Percentiles rank a stretch among this genome's conserved stretches.
Evolutionary conservation across 1,140 invertebrate genomes (phyloP).

Genomic region (Tetraneura akinire): DNA sequence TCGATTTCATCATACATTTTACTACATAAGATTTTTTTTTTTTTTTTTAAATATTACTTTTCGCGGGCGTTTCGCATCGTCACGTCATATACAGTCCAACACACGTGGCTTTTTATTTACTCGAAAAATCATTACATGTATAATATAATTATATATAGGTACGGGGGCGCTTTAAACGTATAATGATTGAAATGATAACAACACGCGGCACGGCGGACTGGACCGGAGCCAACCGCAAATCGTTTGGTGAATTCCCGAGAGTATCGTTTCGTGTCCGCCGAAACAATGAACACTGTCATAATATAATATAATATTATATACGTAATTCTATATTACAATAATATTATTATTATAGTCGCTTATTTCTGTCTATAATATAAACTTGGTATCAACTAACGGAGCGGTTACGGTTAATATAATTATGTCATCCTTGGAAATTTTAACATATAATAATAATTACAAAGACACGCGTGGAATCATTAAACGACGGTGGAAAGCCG

Average conservation of each 20-base stretch:
- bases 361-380: slow-evolving; percentile 3
- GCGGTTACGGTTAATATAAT: background rate
- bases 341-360: background rate
- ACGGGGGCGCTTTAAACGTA: background rate
- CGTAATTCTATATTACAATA: no score
- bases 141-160: background rate
- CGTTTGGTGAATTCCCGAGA: background rate
- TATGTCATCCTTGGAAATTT: no score
- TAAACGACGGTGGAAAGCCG: no score
- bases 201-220: background rate
- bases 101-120: background rate
- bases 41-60: no score
- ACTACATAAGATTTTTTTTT: background rate
- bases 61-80: no score
- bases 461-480: no score
- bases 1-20: slow-evolving; percentile 1
- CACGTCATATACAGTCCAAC: background rate
- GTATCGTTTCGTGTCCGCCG: slow-evolving; percentile 1
- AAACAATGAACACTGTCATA: background rate
- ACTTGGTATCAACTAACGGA: background rate
- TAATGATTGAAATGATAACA: slow-evolving; percentile 3
- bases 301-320: no score
- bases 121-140: background rate
- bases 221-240: background rate
- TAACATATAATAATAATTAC: no score